A percentile compares a stretch with the other conserved stretches of the same genome.
Evolutionary conservation across 2,113 vertebrate species (phyloP).

Genomic region (Phalacrocorax aristotelis): DNA sequence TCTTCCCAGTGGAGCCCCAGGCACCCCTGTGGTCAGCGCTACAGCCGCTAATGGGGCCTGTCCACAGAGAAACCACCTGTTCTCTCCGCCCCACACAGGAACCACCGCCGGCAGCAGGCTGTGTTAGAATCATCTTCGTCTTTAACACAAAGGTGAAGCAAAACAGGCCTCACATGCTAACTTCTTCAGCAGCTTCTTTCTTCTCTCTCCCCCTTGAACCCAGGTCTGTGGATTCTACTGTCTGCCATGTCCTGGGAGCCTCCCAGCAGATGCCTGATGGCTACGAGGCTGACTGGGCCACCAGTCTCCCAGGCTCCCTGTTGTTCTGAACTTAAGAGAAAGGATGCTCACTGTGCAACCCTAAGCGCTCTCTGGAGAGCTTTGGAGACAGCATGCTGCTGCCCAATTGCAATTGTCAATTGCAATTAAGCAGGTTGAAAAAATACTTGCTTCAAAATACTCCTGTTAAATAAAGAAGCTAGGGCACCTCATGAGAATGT

Average conservation of each 20-base stretch:
- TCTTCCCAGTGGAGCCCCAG: background rate
- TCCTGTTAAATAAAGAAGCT: background rate
- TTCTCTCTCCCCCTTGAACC: background rate
- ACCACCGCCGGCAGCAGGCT: background rate
- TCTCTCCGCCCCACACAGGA: background rate
- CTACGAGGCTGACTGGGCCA: background rate
- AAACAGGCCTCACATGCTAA: background rate
- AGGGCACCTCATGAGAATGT: too few species aligned
- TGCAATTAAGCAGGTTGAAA: background rate
- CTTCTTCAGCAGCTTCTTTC: background rate
- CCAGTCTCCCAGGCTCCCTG: background rate
- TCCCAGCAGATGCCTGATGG: background rate
- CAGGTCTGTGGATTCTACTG: background rate
- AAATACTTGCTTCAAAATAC: background rate
- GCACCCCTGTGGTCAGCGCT: fast-evolving
- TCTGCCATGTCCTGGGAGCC: background rate
- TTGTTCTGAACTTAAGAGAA: background rate
- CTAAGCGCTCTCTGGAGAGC: background rate
- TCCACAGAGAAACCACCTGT: background rate
- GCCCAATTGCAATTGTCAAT: background rate
- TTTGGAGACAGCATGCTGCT: background rate
- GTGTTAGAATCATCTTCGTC: too few species aligned
- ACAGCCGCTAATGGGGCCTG: too few species aligned
- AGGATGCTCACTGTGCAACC: background rate
- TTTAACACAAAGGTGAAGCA: background rate